Conservation (phyloP, 2,797 vertebrate species). For the Benthosema pterotum region DNA sequence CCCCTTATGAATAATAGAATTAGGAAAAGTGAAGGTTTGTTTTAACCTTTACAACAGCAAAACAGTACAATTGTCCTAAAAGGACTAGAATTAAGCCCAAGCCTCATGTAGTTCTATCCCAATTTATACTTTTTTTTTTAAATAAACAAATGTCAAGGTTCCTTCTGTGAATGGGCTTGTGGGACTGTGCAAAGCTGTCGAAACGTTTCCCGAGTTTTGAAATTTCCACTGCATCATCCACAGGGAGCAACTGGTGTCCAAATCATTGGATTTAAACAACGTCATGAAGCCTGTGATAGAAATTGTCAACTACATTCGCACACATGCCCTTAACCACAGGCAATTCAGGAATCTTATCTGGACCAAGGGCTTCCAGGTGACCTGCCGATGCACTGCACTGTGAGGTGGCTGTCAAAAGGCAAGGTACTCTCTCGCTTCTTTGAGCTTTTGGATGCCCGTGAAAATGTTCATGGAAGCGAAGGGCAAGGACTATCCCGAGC, state of each 20-base stretch:
- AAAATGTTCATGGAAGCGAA: conserved; percentile 27
- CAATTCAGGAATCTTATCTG: too few relatives aligned
- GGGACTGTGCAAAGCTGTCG: not conserved
- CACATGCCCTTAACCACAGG: too few relatives aligned
- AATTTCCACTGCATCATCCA: conserved; percentile 4
- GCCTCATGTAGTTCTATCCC: too few relatives aligned
- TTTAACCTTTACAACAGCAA: too few relatives aligned
- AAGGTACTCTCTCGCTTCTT: conserved; percentile 18
- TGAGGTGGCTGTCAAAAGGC: conserved; percentile 26
- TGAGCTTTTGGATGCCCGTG: conserved; percentile 21
- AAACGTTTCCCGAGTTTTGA: not conserved
- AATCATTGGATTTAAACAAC: not conserved
- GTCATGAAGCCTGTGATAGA: conserved; percentile 7
- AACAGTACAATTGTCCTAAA: too few relatives aligned
- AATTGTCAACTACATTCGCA: conserved; percentile 1
- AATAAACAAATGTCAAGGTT: not conserved
- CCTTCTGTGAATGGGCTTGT: conserved; percentile 2
- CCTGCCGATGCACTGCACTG: conserved; percentile 14
- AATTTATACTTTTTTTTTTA: too few relatives aligned
- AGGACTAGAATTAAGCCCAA: too few relatives aligned
- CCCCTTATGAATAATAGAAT: too few relatives aligned
- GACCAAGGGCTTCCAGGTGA: conserved; percentile 1
- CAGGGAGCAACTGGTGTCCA: conserved; percentile 11
- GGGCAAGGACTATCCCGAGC: conserved; percentile 21
- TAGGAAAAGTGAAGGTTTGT: too few relatives aligned